These are phyloP conservation scores for Adelphocoris suturalis DNA, from an alignment of 2,888 invertebrate species.

Conservation along the genomic window DNA sequence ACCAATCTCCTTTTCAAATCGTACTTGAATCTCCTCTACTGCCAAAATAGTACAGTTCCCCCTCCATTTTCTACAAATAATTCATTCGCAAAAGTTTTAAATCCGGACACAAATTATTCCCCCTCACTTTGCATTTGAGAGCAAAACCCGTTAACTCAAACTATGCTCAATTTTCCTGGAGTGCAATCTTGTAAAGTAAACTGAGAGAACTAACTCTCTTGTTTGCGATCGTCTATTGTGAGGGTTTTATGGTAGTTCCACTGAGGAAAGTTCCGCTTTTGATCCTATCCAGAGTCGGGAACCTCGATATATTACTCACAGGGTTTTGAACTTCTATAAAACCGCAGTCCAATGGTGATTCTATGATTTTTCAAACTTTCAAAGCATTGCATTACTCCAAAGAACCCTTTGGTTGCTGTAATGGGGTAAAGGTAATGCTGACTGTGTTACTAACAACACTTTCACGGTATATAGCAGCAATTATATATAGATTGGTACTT, in stretches of 20 bases:
- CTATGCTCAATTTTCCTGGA: not conserved
- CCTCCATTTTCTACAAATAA: too few relatives aligned
- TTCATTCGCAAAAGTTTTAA: too few relatives aligned
- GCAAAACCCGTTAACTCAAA: not conserved
- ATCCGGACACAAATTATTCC: not conserved
- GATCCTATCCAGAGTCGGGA: not conserved
- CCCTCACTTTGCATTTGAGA: not conserved
- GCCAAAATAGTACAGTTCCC: too few relatives aligned
- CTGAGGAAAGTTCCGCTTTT: constrained; percentile 30
- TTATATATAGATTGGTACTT: too few relatives aligned
- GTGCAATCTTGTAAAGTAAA: constrained; percentile 44
- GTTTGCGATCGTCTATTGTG: constrained; percentile 55
- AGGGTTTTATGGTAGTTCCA: constrained; percentile 57
- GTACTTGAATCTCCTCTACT: too few relatives aligned
- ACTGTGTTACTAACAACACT: too few relatives aligned
- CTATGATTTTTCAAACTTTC: constrained; percentile 9
- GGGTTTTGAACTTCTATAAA: constrained; percentile 17
- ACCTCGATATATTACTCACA: constrained; percentile 31
- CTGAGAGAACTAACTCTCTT: constrained; percentile 28
- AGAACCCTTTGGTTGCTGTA: too few relatives aligned
- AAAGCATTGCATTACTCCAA: too few relatives aligned
- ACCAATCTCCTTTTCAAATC: too few relatives aligned
- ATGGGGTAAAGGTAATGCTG: too few relatives aligned
- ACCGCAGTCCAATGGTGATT: not conserved
- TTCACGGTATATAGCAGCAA: too few relatives aligned